Evolutionary conservation across 2,113 vertebrate species (phyloP).

Genomic region (Hippocampus zosterae): DNA sequence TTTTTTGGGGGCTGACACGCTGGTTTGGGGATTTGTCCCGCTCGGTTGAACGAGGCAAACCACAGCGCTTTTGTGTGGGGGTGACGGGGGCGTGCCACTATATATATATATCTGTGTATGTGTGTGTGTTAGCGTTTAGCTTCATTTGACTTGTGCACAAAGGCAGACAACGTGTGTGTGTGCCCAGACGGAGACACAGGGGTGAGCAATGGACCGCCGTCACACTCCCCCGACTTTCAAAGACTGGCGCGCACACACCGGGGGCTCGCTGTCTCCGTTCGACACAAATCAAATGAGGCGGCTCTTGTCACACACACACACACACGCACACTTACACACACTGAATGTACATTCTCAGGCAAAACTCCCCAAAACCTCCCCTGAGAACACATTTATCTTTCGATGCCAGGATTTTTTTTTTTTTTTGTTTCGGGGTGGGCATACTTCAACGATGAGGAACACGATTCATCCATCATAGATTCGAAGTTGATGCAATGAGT

Average conservation of each 20-base stretch:
- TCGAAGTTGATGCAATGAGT: background rate
- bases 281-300: constrained; percentile 55
- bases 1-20: constrained; percentile 40
- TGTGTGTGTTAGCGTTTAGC: constrained; percentile 32
- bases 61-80: constrained; percentile 69
- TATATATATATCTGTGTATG: constrained; percentile 30
- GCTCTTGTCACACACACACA: constrained; percentile 36
- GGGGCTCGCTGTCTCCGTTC: constrained; percentile 46
- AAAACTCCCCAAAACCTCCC: constrained; percentile 12
- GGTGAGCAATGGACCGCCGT: constrained; percentile 49
- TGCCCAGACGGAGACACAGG: constrained; percentile 34
- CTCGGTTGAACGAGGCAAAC: constrained; percentile 61
- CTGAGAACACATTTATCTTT: constrained; percentile 5
- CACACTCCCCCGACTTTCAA: constrained; percentile 57
- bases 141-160: constrained; percentile 26
- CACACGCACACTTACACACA: constrained; percentile 34
- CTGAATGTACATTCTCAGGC: constrained; percentile 21
- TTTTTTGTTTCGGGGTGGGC: background rate
- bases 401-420: background rate
- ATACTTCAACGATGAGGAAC: background rate
- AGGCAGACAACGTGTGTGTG: constrained; percentile 6
- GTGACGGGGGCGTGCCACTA: constrained; percentile 58
- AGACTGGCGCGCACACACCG: constrained; percentile 28
- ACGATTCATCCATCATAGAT: background rate
- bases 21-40: constrained; percentile 69